Conservation (phyloP, 2,797 vertebrate species). For the Masticophis lateralis region DNA sequence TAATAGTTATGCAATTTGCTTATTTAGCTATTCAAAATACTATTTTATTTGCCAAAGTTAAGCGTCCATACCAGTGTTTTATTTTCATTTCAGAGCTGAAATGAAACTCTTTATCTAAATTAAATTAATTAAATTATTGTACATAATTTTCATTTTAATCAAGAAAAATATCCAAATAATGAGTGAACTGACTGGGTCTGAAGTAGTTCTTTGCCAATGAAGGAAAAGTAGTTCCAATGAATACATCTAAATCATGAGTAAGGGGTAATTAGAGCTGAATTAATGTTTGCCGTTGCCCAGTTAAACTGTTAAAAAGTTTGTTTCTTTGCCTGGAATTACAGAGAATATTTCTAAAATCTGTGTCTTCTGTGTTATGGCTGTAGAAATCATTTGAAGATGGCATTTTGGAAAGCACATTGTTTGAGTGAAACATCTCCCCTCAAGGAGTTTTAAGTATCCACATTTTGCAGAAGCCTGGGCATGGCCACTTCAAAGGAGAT, state of each 20-base stretch:
- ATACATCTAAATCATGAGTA: not conserved
- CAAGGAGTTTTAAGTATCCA: not conserved
- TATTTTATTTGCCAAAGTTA: not conserved
- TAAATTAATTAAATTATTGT: not conserved
- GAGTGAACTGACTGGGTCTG: not conserved
- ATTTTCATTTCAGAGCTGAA: not conserved
- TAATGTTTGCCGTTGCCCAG: not conserved
- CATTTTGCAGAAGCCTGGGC: not conserved
- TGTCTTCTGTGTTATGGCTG: not conserved
- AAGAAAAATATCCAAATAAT: not conserved
- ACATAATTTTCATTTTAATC: not conserved
- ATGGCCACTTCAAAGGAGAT: not conserved
- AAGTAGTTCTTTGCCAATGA: not conserved
- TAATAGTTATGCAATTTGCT: not conserved
- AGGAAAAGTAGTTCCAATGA: not conserved
- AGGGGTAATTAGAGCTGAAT: not conserved
- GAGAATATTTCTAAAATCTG: not conserved
- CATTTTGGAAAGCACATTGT: not conserved
- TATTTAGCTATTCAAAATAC: not conserved
- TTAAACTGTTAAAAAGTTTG: not conserved
- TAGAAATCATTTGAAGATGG: not conserved
- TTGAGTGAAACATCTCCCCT: not conserved
- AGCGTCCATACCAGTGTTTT: not conserved
- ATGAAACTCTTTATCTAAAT: not conserved
- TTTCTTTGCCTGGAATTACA: not conserved